Conservation (phyloP, 2,113 vertebrate species). For the Cariama cristata region DNA sequence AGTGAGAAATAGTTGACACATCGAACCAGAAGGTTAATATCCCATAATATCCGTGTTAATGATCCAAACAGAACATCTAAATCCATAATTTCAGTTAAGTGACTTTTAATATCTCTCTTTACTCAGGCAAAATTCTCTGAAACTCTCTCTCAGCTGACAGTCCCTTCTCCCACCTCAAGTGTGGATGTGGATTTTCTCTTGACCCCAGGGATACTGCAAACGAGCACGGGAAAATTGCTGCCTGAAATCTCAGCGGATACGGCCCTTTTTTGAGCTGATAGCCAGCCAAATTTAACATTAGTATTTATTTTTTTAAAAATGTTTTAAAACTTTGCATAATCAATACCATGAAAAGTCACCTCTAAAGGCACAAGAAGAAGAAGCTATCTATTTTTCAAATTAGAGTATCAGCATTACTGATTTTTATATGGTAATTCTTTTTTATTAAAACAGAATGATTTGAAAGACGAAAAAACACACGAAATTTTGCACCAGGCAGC, state of each 20-base stretch:
- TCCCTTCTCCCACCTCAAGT: background rate
- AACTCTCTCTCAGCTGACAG: background rate
- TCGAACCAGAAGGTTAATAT: background rate
- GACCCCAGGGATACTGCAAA: background rate
- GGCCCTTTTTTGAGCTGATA: background rate
- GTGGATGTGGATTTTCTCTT: background rate
- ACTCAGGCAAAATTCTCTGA: background rate
- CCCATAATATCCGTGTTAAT: background rate
- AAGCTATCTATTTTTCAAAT: background rate
- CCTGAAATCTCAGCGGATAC: background rate
- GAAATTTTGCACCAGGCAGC: background rate
- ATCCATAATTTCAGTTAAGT: background rate
- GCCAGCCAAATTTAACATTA: background rate
- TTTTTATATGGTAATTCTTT: background rate
- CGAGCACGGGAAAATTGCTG: background rate
- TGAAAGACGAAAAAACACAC: background rate
- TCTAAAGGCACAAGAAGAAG: background rate
- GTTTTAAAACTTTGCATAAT: background rate
- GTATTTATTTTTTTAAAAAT: background rate
- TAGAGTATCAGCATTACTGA: background rate
- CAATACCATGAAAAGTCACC: background rate
- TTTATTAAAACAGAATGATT: background rate
- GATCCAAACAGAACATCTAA: background rate
- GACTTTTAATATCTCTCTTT: background rate
- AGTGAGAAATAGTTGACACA: background rate